Conservation (phyloP, 2,113 vertebrate genomes). For the Centropus unirufus region DNA sequence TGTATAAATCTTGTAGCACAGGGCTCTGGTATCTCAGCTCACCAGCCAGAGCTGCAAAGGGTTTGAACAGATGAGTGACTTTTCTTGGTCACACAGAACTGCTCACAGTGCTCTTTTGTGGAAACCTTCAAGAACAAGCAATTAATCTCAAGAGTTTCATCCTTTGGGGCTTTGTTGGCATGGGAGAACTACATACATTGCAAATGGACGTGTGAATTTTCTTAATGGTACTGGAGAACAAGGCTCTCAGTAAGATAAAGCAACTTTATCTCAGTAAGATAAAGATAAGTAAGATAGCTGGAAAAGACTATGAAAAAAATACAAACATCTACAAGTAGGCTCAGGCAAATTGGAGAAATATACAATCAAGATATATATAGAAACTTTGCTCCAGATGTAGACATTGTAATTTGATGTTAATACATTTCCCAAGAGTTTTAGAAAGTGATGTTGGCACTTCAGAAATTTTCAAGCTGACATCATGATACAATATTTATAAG, state of each 20-base stretch:
- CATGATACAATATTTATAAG: neutral
- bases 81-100: neutral
- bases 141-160: neutral
- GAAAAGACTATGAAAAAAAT: neutral
- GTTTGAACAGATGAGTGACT: neutral
- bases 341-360: slow-evolving; percentile 30
- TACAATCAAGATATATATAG: neutral
- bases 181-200: neutral
- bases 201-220: neutral
- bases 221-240: neutral
- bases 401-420: slow-evolving; percentile 18
- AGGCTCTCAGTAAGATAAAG: neutral
- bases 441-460: neutral
- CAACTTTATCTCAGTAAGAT: neutral
- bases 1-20: neutral
- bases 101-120: neutral
- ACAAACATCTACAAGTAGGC: neutral
- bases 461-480: slow-evolving; percentile 22
- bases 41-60: neutral
- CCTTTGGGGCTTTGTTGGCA: neutral
- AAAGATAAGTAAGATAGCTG: slow-evolving; percentile 20
- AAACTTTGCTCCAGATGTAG: slow-evolving; percentile 6
- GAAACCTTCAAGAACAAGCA: neutral
- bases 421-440: slow-evolving; percentile 14
- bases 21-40: neutral